Percentiles rank a stretch among this genome's conserved stretches.
Evolutionary conservation across 1,140 invertebrate species (phyloP).

Genomic region (Drosophila trapezifrons): DNA sequence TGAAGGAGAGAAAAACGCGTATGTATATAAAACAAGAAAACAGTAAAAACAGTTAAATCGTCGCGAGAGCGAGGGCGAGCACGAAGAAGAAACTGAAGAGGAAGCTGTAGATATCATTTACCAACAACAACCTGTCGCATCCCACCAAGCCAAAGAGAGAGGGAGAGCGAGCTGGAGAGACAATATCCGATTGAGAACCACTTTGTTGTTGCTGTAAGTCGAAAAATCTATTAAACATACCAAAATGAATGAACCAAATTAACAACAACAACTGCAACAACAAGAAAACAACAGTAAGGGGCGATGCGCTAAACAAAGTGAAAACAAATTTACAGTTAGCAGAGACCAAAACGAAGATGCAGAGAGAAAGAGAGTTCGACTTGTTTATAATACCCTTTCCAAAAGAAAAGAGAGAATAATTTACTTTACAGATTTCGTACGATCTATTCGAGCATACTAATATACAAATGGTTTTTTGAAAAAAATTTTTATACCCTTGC

Average conservation of each 20-base stretch:
- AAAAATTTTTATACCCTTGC: no score
- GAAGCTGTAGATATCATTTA: conserved; percentile 42
- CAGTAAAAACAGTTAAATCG: conserved; percentile 41
- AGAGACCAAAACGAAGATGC: conserved; percentile 47
- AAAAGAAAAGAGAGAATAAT: background rate
- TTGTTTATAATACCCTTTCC: conserved; percentile 33
- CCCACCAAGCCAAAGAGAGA: conserved; percentile 2
- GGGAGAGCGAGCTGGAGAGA: background rate
- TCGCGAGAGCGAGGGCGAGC: conserved; percentile 8
- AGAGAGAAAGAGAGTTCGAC: conserved; percentile 23
- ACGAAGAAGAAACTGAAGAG: conserved; percentile 20
- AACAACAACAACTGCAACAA: conserved; percentile 37
- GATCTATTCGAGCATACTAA: background rate
- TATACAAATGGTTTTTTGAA: background rate
- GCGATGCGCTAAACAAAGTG: conserved; percentile 78
- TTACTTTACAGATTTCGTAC: background rate
- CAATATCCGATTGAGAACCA: conserved; percentile 54
- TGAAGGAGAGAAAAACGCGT: conserved; percentile 31
- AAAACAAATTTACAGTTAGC: conserved; percentile 81
- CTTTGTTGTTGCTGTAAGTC: conserved; percentile 56
- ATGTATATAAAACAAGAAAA: conserved; percentile 31
- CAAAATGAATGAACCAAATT: conserved; percentile 69
- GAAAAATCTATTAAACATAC: conserved; percentile 56
- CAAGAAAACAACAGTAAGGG: conserved; percentile 53
- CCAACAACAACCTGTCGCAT: conserved; percentile 48